phyloP scores from a whole-genome alignment of 2,113 vertebrate genomes.

The Vulpes lagopus region DNA sequence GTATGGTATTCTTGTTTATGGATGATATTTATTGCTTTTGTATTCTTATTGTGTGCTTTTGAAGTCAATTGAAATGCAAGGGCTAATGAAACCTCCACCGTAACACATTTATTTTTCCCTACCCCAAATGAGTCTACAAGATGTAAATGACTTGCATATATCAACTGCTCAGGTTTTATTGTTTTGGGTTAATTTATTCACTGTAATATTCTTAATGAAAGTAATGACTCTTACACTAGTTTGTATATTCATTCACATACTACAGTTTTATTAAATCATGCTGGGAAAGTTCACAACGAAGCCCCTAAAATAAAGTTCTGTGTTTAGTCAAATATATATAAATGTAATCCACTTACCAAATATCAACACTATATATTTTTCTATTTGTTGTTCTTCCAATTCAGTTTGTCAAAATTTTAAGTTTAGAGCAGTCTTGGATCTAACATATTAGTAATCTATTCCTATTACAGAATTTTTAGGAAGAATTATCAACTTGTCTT shows the following conservation, averaged over 20 bases:
- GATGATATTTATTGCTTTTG: constrained; percentile 88
- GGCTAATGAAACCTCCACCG: constrained; percentile 88
- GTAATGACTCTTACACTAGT: constrained; percentile 90
- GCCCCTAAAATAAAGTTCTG: constrained; percentile 82
- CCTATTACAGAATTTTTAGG: not conserved
- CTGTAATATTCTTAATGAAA: constrained; percentile 92
- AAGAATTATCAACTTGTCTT: not conserved
- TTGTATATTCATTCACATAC: constrained; percentile 84
- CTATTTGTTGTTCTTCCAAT: constrained; percentile 80
- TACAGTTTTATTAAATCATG: constrained; percentile 89
- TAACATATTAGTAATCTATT: not conserved
- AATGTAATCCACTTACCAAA: constrained; percentile 82
- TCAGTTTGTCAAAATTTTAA: constrained; percentile 74
- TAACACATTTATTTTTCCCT: constrained; percentile 87
- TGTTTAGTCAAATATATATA: constrained; percentile 86
- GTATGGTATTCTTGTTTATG: constrained; percentile 87
- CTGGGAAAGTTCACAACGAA: constrained; percentile 87
- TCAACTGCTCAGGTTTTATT: constrained; percentile 90
- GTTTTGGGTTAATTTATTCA: constrained; percentile 90
- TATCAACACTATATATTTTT: constrained; percentile 82
- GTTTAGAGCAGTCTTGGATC: not conserved
- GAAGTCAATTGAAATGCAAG: constrained; percentile 90
- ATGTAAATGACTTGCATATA: constrained; percentile 91
- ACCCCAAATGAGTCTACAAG: constrained; percentile 87
- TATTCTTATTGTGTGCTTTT: constrained; percentile 83